A percentile compares a stretch with the other conserved stretches of the same genome.
These are phyloP conservation scores for Taurulus bubalis DNA, from an alignment of 2,113 vertebrate species.

Conservation along the genomic window DNA sequence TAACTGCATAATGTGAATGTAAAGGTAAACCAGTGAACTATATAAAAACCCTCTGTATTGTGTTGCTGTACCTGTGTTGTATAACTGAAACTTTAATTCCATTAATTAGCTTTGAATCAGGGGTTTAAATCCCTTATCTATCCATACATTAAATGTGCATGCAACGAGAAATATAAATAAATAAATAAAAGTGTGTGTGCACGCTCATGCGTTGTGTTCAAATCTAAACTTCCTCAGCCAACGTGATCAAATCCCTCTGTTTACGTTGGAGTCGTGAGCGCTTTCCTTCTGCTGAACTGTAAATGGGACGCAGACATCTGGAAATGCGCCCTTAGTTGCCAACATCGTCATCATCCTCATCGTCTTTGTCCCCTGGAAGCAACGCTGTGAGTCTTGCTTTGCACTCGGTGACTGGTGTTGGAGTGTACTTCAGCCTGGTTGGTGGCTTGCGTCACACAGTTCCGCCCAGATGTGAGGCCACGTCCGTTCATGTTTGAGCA, in stretches of 20 bases:
- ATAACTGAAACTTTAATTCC: background rate
- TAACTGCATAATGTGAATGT: background rate
- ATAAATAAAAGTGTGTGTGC: background rate
- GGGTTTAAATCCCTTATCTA: background rate
- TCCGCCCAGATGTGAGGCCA: slow-evolving; percentile 23
- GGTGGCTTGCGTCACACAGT: slow-evolving; percentile 2
- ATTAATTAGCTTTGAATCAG: background rate
- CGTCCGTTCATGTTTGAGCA: slow-evolving; percentile 2
- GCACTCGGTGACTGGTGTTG: background rate
- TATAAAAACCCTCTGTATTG: background rate
- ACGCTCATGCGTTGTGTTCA: background rate
- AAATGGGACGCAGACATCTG: slow-evolving; percentile 61
- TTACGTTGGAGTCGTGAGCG: background rate
- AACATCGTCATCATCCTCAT: slow-evolving; percentile 5
- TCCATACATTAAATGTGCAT: background rate
- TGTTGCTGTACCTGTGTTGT: background rate
- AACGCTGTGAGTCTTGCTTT: slow-evolving; percentile 1
- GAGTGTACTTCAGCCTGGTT: slow-evolving; percentile 8
- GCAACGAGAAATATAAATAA: background rate
- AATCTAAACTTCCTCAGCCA: background rate
- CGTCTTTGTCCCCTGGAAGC: background rate
- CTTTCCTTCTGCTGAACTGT: slow-evolving; percentile 22
- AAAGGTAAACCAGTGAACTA: background rate
- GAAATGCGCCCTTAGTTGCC: slow-evolving; percentile 18
- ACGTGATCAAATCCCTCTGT: slow-evolving; percentile 36